A percentile compares a stretch with the other conserved stretches of the same genome.
Conservation (phyloP, 2,113 vertebrate genomes). For the Alectura lathami region DNA sequence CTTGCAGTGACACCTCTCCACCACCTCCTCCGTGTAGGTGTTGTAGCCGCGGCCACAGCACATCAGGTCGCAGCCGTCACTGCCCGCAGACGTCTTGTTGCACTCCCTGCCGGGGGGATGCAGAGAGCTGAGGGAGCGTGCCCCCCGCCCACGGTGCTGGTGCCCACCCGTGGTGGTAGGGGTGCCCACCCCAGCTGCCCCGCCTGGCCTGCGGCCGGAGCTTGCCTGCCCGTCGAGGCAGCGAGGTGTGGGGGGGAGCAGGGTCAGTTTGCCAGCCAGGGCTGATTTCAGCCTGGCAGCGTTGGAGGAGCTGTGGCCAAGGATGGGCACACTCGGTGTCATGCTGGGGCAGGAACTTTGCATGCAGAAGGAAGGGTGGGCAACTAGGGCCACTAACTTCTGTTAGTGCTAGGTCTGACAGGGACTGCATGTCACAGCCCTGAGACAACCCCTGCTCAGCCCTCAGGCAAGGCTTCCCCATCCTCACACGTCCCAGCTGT, state of each 20-base stretch:
- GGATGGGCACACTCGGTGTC: neutral
- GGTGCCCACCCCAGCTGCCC: neutral
- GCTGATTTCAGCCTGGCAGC: neutral
- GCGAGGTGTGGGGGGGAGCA: neutral
- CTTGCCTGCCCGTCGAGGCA: neutral
- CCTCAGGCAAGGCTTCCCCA: neutral
- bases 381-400: neutral
- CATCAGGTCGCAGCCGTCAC: constrained; percentile 76
- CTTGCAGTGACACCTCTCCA: constrained; percentile 79
- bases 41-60: constrained; percentile 83
- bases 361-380: neutral
- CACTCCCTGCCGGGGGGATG: constrained; percentile 67
- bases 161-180: no score
- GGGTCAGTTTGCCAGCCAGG: no score
- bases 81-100: constrained; percentile 77
- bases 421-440: neutral
- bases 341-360: neutral
- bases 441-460: neutral
- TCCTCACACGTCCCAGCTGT: neutral
- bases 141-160: neutral
- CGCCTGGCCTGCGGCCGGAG: neutral
- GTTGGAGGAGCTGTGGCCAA: neutral
- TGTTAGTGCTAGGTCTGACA: neutral
- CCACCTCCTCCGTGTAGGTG: constrained; percentile 75
- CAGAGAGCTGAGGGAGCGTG: neutral